Conservation (phyloP, 2,888 invertebrate species). For the Bombylius discolor region DNA sequence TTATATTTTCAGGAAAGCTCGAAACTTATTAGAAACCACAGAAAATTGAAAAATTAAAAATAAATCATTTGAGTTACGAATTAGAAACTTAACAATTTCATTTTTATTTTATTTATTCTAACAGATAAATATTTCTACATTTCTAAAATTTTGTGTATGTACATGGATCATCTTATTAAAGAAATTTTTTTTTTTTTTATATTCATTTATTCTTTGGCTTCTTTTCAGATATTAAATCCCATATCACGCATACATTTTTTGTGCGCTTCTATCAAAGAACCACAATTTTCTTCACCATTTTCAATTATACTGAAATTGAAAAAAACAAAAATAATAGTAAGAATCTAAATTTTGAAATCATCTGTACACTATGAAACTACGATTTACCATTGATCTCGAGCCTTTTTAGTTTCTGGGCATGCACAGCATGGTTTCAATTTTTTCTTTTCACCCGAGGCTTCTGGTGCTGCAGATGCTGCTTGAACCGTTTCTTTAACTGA, state of each 20-base stretch:
- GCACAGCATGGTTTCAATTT: conserved; percentile 93
- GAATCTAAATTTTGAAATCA: background rate
- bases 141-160: too few species aligned
- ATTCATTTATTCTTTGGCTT: too few species aligned
- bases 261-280: conserved; percentile 84
- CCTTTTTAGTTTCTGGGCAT: conserved; percentile 89
- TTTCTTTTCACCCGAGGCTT: conserved; percentile 45
- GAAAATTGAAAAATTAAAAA: too few species aligned
- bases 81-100: too few species aligned
- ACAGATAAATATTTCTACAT: too few species aligned
- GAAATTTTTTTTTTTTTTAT: too few species aligned
- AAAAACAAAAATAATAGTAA: background rate
- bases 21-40: too few species aligned
- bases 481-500: conserved; percentile 40
- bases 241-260: conserved; percentile 90
- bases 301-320: conserved; percentile 61
- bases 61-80: too few species aligned
- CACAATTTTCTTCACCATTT: conserved; percentile 84
- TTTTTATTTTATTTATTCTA: too few species aligned
- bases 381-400: conserved; percentile 77
- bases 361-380: background rate
- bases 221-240: conserved; percentile 70
- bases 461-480: conserved; percentile 22
- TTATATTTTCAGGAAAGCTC: too few species aligned
- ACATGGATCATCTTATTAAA: too few species aligned